These are phyloP conservation scores for Lasioglossum pauxillum DNA, from an alignment of 2,888 invertebrate genomes.

Conservation along the genomic window DNA sequence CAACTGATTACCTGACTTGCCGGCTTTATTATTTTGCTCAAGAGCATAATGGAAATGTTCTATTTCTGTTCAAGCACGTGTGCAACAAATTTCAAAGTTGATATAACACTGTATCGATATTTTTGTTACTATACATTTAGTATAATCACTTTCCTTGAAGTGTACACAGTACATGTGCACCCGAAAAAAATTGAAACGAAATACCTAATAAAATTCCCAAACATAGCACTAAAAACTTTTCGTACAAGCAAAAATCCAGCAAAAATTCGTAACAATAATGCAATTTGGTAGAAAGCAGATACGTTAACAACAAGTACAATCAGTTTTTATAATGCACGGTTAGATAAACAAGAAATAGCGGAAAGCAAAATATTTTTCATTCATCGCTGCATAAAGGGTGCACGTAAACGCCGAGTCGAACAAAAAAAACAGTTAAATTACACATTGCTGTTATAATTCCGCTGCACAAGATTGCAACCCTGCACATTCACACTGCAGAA, in stretches of 20 bases:
- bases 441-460: background rate
- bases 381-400: background rate
- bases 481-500: background rate
- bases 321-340: background rate
- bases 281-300: background rate
- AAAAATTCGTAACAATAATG: background rate
- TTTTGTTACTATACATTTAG: background rate
- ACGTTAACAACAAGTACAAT: background rate
- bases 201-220: background rate
- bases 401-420: background rate
- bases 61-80: background rate
- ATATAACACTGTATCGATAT: background rate
- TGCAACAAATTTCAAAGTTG: background rate
- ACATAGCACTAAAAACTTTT: background rate
- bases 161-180: background rate
- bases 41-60: background rate
- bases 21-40: background rate
- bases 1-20: background rate
- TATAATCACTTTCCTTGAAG: background rate
- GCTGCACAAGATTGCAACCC: background rate
- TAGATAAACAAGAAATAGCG: background rate
- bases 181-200: background rate
- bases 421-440: background rate
- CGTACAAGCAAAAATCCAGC: background rate
- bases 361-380: background rate